Base-by-base conservation (phyloP, 2,888 invertebrate species). In the Dicroscelio sp. region DNA sequence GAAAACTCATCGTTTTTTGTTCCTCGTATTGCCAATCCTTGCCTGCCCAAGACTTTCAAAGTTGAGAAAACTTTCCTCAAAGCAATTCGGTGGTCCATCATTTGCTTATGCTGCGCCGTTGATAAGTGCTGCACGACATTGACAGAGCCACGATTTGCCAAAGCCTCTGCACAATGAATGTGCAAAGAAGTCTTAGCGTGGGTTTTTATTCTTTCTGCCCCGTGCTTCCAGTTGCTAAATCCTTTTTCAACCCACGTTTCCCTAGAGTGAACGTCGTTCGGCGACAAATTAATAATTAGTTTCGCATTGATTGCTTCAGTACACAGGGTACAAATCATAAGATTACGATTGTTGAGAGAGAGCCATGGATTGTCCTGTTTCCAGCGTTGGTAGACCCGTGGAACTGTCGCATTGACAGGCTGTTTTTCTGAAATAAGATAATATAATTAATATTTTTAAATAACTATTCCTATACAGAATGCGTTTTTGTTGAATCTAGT, bases 21-120 rank as follows among this genome's bases (percentile, higher is more conserved):
- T 25, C 92, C 92, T 43, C 92, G 87, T 43, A 94, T 86, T 20
- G 94, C 90, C 63, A 94, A 85, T 58, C 89, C 88, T 86, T 94
- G 94, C 73, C 80, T 91, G 31, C 91, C 94, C 63, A 93, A 76
- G 79, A 88, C 84, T 79, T 79, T 90, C 67, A 94, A 86, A 35
- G 92, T 83, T 38, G 92, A 86, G 27, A 92, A 93, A 27, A 86
- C 60, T 63, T 88, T 89, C 75, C 83, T 86, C 23, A 94, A 79
- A 27, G 93, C 93, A 35, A 71, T 92, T 73, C 90, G 90, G 82
- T 91, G 60, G 78, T 86, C 89, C 86, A 86, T 92, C 92, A 90
- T 93, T 71, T 83, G 76, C 69, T 89, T 92, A 20, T 79, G 86
- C 23, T 73, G 78, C 52, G 79, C 80, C 55, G 83, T 86, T 67